A percentile compares a stretch with the other conserved stretches of the same genome.
phyloP scores from a whole-genome alignment of 2,888 invertebrate genomes.

The Aspidapion aeneum region DNA sequence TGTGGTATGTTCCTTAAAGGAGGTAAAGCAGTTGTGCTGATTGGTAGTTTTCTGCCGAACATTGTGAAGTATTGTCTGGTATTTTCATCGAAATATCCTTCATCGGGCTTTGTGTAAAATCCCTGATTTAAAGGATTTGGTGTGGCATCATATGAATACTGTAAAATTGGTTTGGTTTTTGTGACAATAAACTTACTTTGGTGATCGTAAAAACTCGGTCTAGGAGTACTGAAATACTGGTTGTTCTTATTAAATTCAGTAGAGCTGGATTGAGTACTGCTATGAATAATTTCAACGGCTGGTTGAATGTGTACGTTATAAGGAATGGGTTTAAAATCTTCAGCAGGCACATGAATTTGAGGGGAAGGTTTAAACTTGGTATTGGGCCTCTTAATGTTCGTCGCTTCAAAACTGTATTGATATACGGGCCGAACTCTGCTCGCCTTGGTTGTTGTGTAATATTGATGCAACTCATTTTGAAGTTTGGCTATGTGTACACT shows the following conservation, averaged over 20 bases:
- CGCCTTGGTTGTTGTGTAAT: constrained; percentile 49
- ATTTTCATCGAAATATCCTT: constrained; percentile 66
- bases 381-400: constrained; percentile 48
- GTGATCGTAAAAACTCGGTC: background rate
- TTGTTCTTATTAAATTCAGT: background rate
- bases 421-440: constrained; percentile 53
- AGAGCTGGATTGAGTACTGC: constrained; percentile 22
- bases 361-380: constrained; percentile 36
- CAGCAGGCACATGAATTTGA: constrained; percentile 25
- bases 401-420: constrained; percentile 70
- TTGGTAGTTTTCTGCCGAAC: constrained; percentile 65
- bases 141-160: constrained; percentile 44
- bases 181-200: constrained; percentile 20
- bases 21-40: constrained; percentile 47
- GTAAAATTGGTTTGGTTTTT: constrained; percentile 36
- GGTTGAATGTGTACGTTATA: constrained; percentile 47
- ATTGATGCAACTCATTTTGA: constrained; percentile 60
- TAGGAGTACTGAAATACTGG: constrained; percentile 1
- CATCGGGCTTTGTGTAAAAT: constrained; percentile 69
- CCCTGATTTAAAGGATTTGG: constrained; percentile 52
- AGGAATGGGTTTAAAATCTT: constrained; percentile 37
- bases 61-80: constrained; percentile 72
- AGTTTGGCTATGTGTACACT: constrained; percentile 64
- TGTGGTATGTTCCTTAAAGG: constrained; percentile 31
- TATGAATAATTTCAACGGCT: constrained; percentile 43